Conservation (phyloP, 1,140 invertebrate genomes). For the Neoseiulus cucumeris region DNA sequence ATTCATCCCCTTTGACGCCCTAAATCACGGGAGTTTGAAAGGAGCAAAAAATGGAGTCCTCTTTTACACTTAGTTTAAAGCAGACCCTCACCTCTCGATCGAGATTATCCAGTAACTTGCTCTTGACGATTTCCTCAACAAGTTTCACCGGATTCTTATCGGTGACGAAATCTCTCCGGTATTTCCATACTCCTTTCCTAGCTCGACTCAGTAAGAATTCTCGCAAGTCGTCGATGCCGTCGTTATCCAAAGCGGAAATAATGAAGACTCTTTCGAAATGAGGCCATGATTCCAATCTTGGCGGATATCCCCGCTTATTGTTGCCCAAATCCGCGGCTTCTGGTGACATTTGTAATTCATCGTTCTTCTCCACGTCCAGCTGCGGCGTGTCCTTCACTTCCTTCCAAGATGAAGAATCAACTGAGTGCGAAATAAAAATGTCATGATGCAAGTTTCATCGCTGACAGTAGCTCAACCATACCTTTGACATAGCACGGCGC, state of each 20-base stretch:
- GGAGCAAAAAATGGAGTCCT: too few species aligned
- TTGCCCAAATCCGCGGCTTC: background rate
- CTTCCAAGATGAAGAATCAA: too few species aligned
- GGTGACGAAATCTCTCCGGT: constrained; percentile 35
- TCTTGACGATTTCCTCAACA: constrained; percentile 46
- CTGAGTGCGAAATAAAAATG: too few species aligned
- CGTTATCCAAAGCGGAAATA: constrained; percentile 54
- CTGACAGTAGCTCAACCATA: too few species aligned
- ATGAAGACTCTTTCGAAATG: constrained; percentile 67
- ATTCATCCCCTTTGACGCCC: too few species aligned
- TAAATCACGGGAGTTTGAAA: too few species aligned
- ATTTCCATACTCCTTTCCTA: constrained; percentile 13
- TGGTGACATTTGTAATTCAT: background rate
- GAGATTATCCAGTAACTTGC: constrained; percentile 54
- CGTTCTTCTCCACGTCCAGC: too few species aligned
- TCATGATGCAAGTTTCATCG: too few species aligned
- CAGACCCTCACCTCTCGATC: constrained; percentile 37
- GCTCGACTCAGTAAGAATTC: constrained; percentile 14
- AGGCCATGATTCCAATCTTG: constrained; percentile 38
- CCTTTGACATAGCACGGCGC: too few species aligned
- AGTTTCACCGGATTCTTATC: constrained; percentile 46
- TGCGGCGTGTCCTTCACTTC: too few species aligned
- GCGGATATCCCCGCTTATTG: background rate
- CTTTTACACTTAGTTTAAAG: too few species aligned
- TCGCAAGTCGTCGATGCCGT: constrained; percentile 50